Conservation (phyloP, 2,888 invertebrate genomes). For the Limenitis camilla region DNA sequence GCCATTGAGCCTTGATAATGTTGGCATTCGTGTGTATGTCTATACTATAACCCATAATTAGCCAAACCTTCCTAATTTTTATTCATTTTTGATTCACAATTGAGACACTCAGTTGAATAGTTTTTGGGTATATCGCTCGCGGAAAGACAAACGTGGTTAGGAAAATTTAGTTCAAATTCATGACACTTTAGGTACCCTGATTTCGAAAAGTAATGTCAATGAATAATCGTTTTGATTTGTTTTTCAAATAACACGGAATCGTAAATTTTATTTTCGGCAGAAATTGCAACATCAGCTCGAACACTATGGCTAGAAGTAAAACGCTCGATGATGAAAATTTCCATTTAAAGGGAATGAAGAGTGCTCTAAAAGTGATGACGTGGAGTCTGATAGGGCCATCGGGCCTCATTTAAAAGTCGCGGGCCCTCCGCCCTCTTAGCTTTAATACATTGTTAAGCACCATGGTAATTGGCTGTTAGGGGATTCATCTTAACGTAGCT, state of each 20-base stretch:
- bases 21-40: no score
- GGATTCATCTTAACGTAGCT: conserved; percentile 17
- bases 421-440: conserved; percentile 41
- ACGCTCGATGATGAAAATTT: conserved; percentile 34
- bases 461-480: conserved; percentile 22
- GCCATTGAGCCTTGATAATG: no score
- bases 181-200: no score
- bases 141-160: no score
- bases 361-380: conserved; percentile 61
- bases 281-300: conserved; percentile 14
- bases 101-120: neutral
- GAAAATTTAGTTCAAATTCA: no score
- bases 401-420: conserved; percentile 58
- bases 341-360: conserved; percentile 57
- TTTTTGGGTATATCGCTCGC: no score
- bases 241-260: no score
- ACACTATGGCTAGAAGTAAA: conserved; percentile 15
- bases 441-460: conserved; percentile 24
- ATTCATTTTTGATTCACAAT: no score
- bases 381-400: conserved; percentile 62
- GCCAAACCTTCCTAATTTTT: no score
- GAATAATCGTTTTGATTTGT: no score
- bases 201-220: no score
- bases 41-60: no score
- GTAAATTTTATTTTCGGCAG: neutral